These are phyloP conservation scores for Drosophila subpulchrella DNA, from an alignment of 1,140 invertebrate genomes.

Conservation along the genomic window DNA sequence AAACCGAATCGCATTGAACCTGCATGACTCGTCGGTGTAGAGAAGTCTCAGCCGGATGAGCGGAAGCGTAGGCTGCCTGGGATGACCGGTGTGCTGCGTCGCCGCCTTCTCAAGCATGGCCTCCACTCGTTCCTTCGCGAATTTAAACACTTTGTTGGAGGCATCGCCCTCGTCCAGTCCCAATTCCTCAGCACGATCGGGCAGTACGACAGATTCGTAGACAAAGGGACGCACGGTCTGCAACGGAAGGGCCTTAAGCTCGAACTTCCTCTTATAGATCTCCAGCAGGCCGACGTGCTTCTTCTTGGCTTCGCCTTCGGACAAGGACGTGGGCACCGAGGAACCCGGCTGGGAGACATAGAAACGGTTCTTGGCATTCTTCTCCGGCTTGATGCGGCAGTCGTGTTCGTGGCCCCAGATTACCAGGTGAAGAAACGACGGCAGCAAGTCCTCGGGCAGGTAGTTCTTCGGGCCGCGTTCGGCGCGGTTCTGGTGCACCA, in stretches of 20 bases:
- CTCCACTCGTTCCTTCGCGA: conserved; percentile 85
- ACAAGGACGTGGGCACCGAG: conserved; percentile 97
- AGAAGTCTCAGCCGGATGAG: conserved; percentile 92
- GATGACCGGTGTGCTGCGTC: conserved; percentile 87
- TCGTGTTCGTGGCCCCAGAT: conserved; percentile 99
- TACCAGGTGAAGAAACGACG: conserved; percentile 94
- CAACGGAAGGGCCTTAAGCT: conserved; percentile 90
- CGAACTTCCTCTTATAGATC: conserved; percentile 89
- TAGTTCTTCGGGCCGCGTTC: conserved; percentile 91
- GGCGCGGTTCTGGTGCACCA: conserved; percentile 98
- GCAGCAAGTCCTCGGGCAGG: conserved; percentile 94
- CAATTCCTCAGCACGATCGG: conserved; percentile 84
- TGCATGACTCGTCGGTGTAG: conserved; percentile 89
- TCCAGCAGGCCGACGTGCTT: conserved; percentile 95
- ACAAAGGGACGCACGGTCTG: conserved; percentile 96
- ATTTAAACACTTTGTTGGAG: conserved; percentile 59
- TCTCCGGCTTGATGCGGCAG: conserved; percentile 91
- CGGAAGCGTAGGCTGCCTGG: conserved; percentile 90
- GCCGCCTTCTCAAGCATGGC: conserved; percentile 86
- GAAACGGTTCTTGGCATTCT: conserved; percentile 87
- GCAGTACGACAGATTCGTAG: conserved; percentile 88
- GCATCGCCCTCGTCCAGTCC: conserved; percentile 85
- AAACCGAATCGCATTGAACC: conserved; percentile 91
- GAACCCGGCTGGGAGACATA: conserved; percentile 97
- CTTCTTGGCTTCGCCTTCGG: conserved; percentile 92